phyloP scores from a whole-genome alignment of 2,797 vertebrate genomes.

The Natrix natrix region DNA sequence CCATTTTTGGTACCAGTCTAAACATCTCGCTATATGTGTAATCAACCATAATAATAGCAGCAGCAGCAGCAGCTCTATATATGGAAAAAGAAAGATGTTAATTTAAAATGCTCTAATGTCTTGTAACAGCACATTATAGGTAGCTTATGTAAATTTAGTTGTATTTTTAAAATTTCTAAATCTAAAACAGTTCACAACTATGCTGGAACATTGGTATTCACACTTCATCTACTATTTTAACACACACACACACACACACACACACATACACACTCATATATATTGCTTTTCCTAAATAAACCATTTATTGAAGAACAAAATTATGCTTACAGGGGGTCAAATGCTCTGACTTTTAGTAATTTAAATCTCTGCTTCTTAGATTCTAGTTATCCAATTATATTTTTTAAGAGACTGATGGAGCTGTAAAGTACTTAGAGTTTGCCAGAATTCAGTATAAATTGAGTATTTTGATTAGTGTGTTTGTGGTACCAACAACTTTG shows the following conservation, averaged over 20 bases:
- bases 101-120: background rate
- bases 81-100: background rate
- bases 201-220: background rate
- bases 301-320: background rate
- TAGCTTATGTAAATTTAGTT: background rate
- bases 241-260: background rate
- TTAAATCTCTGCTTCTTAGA: background rate
- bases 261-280: too few species aligned
- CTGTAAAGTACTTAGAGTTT: background rate
- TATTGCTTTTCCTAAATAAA: background rate
- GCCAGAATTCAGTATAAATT: background rate
- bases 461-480: background rate
- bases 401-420: background rate
- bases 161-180: background rate
- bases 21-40: background rate
- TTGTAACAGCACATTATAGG: background rate
- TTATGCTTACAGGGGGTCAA: background rate
- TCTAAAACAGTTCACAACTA: background rate
- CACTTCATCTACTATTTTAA: background rate
- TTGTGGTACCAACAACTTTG: background rate
- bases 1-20: background rate
- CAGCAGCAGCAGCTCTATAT: background rate
- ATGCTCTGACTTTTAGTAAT: background rate
- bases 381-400: background rate
- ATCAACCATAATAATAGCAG: background rate